Base-by-base conservation (phyloP, 2,113 vertebrate species). In the Anguilla japonica region DNA sequence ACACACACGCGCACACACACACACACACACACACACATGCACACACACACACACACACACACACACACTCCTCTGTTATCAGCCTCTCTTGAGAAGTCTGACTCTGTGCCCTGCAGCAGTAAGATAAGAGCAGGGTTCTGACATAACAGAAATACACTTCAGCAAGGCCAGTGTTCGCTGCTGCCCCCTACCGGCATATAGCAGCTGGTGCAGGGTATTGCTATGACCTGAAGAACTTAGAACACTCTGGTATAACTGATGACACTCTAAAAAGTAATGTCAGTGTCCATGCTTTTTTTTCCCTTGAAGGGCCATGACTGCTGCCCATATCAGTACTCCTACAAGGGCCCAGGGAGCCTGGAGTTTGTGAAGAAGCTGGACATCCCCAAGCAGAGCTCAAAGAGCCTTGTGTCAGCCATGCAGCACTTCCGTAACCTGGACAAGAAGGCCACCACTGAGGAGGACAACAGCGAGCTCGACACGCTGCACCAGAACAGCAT, bases 361-460 rank as follows among this genome's bases (percentile, higher is more conserved):
- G 85, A 93, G 87, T 94, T 95, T 84, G 93, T 94, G 40, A 94
- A 94, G 85, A 96, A 95, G 91, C 90, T 96, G 71, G 94, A 95
- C 85, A 88, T 93, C 78, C 89, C 93, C 40, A 96, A 96, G 89
- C 94, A 96, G 90, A 91, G 87, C 0, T 91, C 93, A 39, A 95
- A 92, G 56, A 41, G 89, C 9, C 91, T 87, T 88, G 82, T 95
- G 87, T 95, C 96, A 1, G 96, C 96, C 82, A 96, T 96, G 95
- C 94, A 95, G 41, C 95, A 95, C 90, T 97, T 97, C 89, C 93
- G 89, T 5, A 96, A 96, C 91, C 91, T 96, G 93, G 95, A 96
- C 92, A 96, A 95, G 88, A 96, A 86, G 85, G 96, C 95, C 15
- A 93, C 50, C 0, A 85, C 93, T 0, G 94, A 97, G 0, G 95